Conservation (phyloP, 53 echinoderm and acorn worm species). For the Holothuria scabra region DNA sequence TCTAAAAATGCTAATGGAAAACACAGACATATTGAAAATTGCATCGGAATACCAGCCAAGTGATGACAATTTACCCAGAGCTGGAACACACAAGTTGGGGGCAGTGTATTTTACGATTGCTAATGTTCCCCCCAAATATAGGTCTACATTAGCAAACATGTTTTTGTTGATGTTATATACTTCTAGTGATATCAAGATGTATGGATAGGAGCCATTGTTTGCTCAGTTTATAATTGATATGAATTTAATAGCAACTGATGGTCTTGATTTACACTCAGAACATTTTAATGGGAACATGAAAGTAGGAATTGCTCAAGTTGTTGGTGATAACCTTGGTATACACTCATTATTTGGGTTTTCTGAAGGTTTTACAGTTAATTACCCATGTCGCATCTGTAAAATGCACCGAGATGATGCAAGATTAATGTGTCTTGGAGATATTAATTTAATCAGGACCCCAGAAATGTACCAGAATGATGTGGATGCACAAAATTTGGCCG, state of each 20-base stretch:
- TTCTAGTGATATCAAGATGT: constrained; percentile 49
- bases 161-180: constrained; percentile 52
- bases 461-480: constrained; percentile 51
- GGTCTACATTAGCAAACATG: constrained; percentile 53
- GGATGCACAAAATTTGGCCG: constrained; percentile 30
- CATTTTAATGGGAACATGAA: constrained; percentile 36
- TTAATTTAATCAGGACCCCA: constrained; percentile 21
- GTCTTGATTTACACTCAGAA: constrained; percentile 45
- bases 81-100: constrained; percentile 60
- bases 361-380: constrained; percentile 62
- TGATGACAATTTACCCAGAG: constrained; percentile 44
- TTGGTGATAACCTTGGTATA: constrained; percentile 51
- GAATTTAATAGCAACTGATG: constrained; percentile 24
- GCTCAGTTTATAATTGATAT: constrained; percentile 56
- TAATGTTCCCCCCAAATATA: constrained; percentile 54
- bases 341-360: constrained; percentile 60
- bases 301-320: constrained; percentile 29
- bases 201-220: constrained; percentile 51
- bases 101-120: constrained; percentile 58
- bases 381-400: constrained; percentile 56
- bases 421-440: neutral
- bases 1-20: constrained; percentile 46
- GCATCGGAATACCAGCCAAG: constrained; percentile 40
- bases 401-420: constrained; percentile 43
- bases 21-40: constrained; percentile 57